Percentiles rank a stretch among this genome's conserved stretches.
Evolutionary conservation across 2,797 vertebrate species (phyloP).

Genomic region (Pampus argenteus): DNA sequence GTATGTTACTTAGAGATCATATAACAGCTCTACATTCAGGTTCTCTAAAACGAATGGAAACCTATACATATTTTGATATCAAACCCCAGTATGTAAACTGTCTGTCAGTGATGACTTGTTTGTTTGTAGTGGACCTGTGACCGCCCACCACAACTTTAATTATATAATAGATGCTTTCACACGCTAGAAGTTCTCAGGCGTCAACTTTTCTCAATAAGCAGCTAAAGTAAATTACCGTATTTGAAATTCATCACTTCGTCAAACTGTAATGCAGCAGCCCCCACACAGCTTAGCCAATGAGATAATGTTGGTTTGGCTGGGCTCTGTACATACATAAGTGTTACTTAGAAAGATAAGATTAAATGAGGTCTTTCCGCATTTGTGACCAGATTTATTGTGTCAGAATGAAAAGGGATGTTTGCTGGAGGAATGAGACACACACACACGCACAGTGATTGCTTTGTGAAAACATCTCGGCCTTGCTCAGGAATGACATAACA

Average conservation of each 20-base stretch:
- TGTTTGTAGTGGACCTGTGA: slow-evolving; percentile 48
- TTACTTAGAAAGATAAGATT: slow-evolving; percentile 19
- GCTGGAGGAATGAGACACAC: background rate
- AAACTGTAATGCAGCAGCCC: slow-evolving; percentile 38
- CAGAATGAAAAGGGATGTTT: background rate
- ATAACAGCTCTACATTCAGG: background rate
- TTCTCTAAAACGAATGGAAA: background rate
- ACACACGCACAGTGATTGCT: background rate
- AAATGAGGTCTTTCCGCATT: slow-evolving; percentile 20
- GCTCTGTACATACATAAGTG: slow-evolving; percentile 23
- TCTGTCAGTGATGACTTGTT: slow-evolving; percentile 33
- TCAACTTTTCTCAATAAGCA: slow-evolving; percentile 41
- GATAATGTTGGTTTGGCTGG: slow-evolving; percentile 30
- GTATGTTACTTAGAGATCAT: background rate
- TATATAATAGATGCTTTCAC: slow-evolving; percentile 53
- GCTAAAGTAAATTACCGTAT: slow-evolving; percentile 45
- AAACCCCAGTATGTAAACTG: slow-evolving; percentile 1
- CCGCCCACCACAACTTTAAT: slow-evolving; percentile 42
- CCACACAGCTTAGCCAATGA: slow-evolving; percentile 26
- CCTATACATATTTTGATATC: background rate
- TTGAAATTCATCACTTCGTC: slow-evolving; percentile 57
- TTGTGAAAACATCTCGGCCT: slow-evolving; percentile 29
- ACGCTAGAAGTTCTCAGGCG: background rate
- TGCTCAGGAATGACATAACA: slow-evolving; percentile 29
- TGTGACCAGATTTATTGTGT: background rate